Base-by-base conservation (phyloP, 64 coral and sea anemone genomes). In the Montipora efflorescens region DNA sequence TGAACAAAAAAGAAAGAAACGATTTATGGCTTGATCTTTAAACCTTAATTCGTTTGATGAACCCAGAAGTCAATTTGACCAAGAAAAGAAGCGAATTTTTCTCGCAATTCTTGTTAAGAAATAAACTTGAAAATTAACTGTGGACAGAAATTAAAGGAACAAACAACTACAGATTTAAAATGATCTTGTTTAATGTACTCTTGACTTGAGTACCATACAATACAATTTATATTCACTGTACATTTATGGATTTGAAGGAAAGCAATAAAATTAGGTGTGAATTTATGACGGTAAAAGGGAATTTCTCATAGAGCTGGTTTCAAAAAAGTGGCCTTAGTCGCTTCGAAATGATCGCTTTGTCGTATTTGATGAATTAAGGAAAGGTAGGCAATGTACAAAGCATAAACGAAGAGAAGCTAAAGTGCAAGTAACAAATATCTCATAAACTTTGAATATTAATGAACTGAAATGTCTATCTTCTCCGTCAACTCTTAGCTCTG, bases 211-310 rank as follows among this genome's bases (percentile, higher is more conserved):
- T 86, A 13, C 16, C 44, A 18, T 72, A 18, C 81, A 72, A 9
- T n/a, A 12, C 36, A 62, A 20, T 78, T 78, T 19, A 47, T 12
- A 78, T 78, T 48, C 5, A 16, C 2, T 49, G 18, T 46, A 16
- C 3, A 19, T 5, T 78, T 19, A n/a, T 78, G 45, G 2, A 48
- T 46, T 51, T 62, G 48, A 49, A 48, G 16, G 11, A 15, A 4
- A 48, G 49, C 13, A 86, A 72, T 20, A 86, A 86, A 72, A 71
- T 70, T 86, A 51, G 19, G 7, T 50, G 82, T 21, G 62, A 86
- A 84, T 66, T 66, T 13, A 84, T 68, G 7, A 23, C 67, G 47
- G 16, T 68, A 7, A 61, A 9, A 55, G 52, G 5, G 52, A 55
- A 55, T 55, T 55, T 55, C 1, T 10, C 52, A 55, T 61, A 28